Percentiles rank a stretch among this genome's conserved stretches.
phyloP scores from a whole-genome alignment of 2,888 invertebrate species.

The Archips xylosteana region DNA sequence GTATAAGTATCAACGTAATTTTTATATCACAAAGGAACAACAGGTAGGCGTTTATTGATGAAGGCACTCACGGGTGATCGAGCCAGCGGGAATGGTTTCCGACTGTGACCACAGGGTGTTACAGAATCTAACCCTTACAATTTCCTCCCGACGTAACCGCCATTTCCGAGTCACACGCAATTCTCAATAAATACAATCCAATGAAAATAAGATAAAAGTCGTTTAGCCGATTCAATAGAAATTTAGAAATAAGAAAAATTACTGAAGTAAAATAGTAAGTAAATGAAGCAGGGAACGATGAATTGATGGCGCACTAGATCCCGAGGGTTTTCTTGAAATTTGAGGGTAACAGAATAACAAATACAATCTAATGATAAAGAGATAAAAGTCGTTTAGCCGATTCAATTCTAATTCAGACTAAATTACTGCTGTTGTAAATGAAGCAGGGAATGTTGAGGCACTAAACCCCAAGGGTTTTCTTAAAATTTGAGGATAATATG shows the following conservation, averaged over 20 bases:
- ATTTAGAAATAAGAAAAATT: constrained; percentile 10
- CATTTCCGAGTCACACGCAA: constrained; percentile 31
- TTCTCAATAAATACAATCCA: background rate
- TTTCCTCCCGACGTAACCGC: constrained; percentile 28
- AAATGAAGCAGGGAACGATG: constrained; percentile 9
- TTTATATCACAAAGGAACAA: background rate
- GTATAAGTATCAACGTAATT: background rate
- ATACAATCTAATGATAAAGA: background rate
- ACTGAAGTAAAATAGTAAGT: background rate
- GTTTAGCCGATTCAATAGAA: constrained; percentile 26
- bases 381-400: constrained; percentile 32
- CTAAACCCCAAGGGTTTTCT: background rate
- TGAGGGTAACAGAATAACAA: background rate
- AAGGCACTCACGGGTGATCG: background rate
- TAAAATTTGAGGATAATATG: background rate
- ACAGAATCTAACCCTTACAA: constrained; percentile 25
- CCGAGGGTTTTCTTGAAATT: background rate
- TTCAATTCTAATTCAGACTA: background rate
- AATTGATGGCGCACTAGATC: background rate
- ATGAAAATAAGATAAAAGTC: constrained; percentile 26
- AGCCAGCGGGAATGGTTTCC: constrained; percentile 15
- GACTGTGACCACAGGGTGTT: constrained; percentile 25
- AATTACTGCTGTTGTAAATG: background rate
- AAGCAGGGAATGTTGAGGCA: constrained; percentile 1
- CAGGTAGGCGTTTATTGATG: constrained; percentile 11